These are phyloP conservation scores for Drosophila orosa DNA, from an alignment of 1,140 invertebrate genomes.

Conservation along the genomic window DNA sequence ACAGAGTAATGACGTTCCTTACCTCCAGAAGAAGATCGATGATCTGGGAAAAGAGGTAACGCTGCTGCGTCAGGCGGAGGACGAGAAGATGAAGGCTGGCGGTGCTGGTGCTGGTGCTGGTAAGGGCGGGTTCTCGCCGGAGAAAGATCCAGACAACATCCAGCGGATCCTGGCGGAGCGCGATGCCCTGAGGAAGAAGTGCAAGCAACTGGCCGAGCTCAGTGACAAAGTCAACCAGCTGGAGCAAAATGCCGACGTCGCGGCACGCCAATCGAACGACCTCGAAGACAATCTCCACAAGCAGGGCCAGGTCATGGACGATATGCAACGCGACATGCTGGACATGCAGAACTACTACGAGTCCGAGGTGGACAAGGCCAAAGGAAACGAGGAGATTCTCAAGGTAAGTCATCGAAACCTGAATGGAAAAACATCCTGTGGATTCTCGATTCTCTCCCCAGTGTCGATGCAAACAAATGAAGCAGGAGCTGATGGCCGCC, in stretches of 20 bases:
- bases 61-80: constrained; percentile 63
- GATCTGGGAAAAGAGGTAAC: constrained; percentile 63
- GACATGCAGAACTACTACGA: constrained; percentile 77
- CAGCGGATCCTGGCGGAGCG: constrained; percentile 65
- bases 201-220: constrained; percentile 40
- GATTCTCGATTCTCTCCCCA: constrained; percentile 2
- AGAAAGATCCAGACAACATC: constrained; percentile 57
- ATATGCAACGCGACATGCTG: constrained; percentile 67
- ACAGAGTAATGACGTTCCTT: constrained; percentile 58
- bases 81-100: constrained; percentile 37
- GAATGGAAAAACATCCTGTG: neutral
- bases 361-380: constrained; percentile 57
- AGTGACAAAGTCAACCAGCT: constrained; percentile 32
- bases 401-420: constrained; percentile 31
- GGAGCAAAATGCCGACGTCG: constrained; percentile 31
- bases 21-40: constrained; percentile 68
- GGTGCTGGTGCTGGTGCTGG: neutral
- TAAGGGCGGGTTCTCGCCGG: constrained; percentile 1
- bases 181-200: constrained; percentile 61
- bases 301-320: constrained; percentile 51
- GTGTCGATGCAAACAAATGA: constrained; percentile 68
- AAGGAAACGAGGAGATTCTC: constrained; percentile 60
- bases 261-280: constrained; percentile 16
- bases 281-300: constrained; percentile 34
- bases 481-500: constrained; percentile 49